Conservation (phyloP, 1,140 invertebrate genomes). For the Lasaia peninsularis region DNA sequence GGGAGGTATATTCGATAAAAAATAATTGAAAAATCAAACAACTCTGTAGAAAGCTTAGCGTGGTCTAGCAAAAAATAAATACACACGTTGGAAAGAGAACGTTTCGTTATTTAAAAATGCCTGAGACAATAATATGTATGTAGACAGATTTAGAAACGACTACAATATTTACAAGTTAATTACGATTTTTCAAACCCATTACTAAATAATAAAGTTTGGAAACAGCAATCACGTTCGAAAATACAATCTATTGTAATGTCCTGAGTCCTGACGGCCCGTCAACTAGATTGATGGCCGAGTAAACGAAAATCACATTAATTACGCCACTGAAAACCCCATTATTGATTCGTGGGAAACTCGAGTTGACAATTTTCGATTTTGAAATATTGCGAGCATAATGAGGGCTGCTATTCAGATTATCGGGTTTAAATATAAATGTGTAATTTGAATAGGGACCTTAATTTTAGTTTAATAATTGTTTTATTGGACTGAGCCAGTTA, state of each 20-base stretch:
- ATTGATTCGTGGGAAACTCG: constrained; percentile 15
- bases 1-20: no score
- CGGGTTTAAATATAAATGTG: background rate
- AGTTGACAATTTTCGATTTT: constrained; percentile 14
- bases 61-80: no score
- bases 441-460: no score
- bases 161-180: background rate
- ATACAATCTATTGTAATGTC: constrained; percentile 15
- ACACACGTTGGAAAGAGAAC: no score
- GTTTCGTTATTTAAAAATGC: no score
- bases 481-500: no score
- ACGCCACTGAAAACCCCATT: constrained; percentile 11
- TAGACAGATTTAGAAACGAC: no score
- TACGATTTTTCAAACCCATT: background rate
- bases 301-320: constrained; percentile 18
- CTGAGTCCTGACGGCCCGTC: constrained; percentile 12
- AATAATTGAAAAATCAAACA: no score
- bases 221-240: background rate
- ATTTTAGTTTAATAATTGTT: no score
- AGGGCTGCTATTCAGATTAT: background rate
- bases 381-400: background rate
- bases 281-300: constrained; percentile 14
- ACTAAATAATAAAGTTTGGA: background rate
- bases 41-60: no score
- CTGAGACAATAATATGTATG: no score